These are phyloP conservation scores for Limnephilus rhombicus DNA, from an alignment of 2,888 invertebrate species.

Conservation along the genomic window DNA sequence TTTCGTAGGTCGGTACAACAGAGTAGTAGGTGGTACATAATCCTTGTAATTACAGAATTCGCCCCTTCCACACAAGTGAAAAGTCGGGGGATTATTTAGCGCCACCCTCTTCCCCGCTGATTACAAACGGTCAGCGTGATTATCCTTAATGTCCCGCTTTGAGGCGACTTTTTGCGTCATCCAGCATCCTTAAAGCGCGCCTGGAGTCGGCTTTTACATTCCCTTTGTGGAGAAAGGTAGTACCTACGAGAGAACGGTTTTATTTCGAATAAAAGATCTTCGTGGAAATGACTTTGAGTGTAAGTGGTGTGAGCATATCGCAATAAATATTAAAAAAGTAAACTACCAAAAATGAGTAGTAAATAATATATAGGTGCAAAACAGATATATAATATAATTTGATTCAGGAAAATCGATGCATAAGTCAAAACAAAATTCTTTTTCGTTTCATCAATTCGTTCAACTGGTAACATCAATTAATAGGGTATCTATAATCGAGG, in stretches of 20 bases:
- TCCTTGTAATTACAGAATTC: neutral
- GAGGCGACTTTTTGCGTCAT: slow-evolving; percentile 6
- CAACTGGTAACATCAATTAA: no score
- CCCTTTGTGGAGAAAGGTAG: neutral
- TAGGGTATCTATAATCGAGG: no score
- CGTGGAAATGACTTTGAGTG: neutral
- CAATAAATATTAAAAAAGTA: no score
- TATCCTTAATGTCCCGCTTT: slow-evolving; percentile 30
- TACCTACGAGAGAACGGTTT: neutral
- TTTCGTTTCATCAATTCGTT: no score
- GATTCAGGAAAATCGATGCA: no score
- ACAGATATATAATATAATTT: no score
- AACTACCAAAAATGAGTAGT: no score
- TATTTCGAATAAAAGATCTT: neutral
- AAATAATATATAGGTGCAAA: no score
- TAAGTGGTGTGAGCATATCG: neutral
- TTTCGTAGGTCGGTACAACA: neutral
- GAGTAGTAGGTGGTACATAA: neutral
- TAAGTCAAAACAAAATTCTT: no score
- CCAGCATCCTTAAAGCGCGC: neutral
- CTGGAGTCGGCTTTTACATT: neutral
- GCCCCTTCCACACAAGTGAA: neutral
- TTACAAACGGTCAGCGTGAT: slow-evolving; percentile 34
- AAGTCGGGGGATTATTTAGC: neutral
- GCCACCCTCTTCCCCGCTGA: neutral